Evolutionary conservation across 2,797 vertebrate species (phyloP).

Genomic region (Phrynocephalus guinanensis): DNA sequence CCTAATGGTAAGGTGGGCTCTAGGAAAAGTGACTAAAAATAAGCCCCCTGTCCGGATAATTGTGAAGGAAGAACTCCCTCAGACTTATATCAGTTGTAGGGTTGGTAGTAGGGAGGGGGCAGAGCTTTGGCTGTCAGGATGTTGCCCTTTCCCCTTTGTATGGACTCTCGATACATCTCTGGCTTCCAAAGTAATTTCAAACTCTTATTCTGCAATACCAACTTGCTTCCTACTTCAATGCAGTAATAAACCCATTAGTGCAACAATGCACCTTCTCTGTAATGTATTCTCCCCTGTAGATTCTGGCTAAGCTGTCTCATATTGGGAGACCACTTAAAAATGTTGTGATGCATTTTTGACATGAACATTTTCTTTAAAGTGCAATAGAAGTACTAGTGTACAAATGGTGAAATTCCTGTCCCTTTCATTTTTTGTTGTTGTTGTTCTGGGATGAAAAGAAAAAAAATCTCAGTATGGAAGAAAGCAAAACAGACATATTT

Average conservation of each 20-base stretch:
- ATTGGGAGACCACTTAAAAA: not conserved
- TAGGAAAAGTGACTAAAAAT: not conserved
- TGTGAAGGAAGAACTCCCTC: not conserved
- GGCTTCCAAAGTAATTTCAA: not conserved
- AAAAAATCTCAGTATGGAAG: not conserved
- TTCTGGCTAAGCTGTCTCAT: constrained; percentile 20
- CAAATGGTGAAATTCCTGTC: not conserved
- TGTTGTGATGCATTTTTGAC: not conserved
- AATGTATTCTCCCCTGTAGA: constrained; percentile 6
- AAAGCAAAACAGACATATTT: not conserved
- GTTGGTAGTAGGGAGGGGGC: too few relatives aligned
- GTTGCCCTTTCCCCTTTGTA: not conserved
- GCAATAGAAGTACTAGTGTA: not conserved
- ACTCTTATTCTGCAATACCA: not conserved
- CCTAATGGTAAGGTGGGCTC: not conserved
- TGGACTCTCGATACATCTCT: not conserved
- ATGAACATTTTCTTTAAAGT: constrained; percentile 1
- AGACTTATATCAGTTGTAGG: not conserved
- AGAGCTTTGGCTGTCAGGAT: not conserved
- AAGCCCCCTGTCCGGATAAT: not conserved
- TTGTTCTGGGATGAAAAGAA: not conserved
- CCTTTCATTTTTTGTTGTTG: too few relatives aligned
- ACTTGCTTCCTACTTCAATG: constrained; percentile 16
- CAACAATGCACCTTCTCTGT: constrained; percentile 13
- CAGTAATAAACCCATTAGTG: constrained; percentile 7